A percentile compares a stretch with the other conserved stretches of the same genome.
Conservation (phyloP, 2,113 vertebrate genomes). For the Thunnus thynnus region DNA sequence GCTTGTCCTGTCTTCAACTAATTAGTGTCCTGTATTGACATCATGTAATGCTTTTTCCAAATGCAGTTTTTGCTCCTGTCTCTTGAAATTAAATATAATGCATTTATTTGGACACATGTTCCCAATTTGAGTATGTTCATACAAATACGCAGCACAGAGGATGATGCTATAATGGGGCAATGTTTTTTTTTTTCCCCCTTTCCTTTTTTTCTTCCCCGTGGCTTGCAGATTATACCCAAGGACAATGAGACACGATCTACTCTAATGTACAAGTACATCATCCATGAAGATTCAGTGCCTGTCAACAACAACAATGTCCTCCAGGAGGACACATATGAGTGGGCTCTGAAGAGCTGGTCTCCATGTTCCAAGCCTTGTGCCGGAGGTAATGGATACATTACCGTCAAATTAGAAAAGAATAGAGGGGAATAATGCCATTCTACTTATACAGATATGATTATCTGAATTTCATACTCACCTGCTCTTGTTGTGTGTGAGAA, state of each 20-base stretch:
- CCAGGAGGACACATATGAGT: constrained; percentile 94
- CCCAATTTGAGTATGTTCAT: background rate
- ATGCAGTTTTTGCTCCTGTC: background rate
- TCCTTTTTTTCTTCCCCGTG: background rate
- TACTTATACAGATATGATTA: background rate
- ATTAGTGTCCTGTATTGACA: background rate
- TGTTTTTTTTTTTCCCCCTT: background rate
- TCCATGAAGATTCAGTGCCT: constrained; percentile 95
- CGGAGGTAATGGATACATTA: constrained; percentile 87
- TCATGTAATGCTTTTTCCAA: too few species aligned
- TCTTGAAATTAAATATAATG: background rate
- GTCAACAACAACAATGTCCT: constrained; percentile 97
- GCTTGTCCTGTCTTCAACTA: background rate
- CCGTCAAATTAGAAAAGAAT: background rate
- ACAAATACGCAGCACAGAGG: background rate
- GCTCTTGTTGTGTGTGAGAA: too few species aligned
- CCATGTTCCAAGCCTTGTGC: constrained; percentile 94
- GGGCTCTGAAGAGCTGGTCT: constrained; percentile 98
- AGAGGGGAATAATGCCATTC: background rate
- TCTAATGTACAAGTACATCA: constrained; percentile 95
- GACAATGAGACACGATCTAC: constrained; percentile 94
- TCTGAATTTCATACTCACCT: background rate
- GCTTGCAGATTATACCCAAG: constrained; percentile 92
- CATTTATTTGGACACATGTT: constrained; percentile 19
- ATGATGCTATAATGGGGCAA: background rate